Evolutionary conservation across 2,888 invertebrate genomes (phyloP).

Genomic region (Drosophila neotestacea): DNA sequence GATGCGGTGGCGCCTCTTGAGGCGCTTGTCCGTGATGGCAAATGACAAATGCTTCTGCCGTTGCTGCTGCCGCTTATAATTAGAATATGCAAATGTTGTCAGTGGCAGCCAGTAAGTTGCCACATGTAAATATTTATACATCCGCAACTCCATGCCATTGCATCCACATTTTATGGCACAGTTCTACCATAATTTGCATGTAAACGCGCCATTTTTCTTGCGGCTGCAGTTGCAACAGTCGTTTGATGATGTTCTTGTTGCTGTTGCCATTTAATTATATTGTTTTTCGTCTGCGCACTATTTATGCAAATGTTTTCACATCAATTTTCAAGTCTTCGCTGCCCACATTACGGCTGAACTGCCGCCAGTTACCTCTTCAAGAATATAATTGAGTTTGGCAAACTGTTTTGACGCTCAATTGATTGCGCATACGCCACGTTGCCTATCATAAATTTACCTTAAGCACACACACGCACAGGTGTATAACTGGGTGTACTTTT

Average conservation of each 20-base stretch:
- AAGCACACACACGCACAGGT: slow-evolving; percentile 9
- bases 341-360: slow-evolving; percentile 49
- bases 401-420: slow-evolving; percentile 77
- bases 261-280: slow-evolving; percentile 70
- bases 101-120: slow-evolving; percentile 63
- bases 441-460: slow-evolving; percentile 47
- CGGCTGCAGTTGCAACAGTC: slow-evolving; percentile 32
- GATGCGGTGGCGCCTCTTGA: slow-evolving; percentile 40
- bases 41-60: slow-evolving; percentile 69
- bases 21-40: slow-evolving; percentile 71
- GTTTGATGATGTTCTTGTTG: slow-evolving; percentile 14
- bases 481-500: neutral
- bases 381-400: slow-evolving; percentile 72
- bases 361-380: slow-evolving; percentile 26
- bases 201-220: slow-evolving; percentile 82
- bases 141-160: slow-evolving; percentile 32
- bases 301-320: slow-evolving; percentile 74
- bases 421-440: slow-evolving; percentile 70
- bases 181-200: slow-evolving; percentile 81
- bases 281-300: slow-evolving; percentile 54
- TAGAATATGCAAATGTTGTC: slow-evolving; percentile 80
- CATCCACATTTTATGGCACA: slow-evolving; percentile 71
- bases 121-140: slow-evolving; percentile 82
- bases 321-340: slow-evolving; percentile 65
- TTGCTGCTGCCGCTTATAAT: slow-evolving; percentile 67